phyloP scores from a whole-genome alignment of 1,140 invertebrate species.

The Lysiphlebus fabarum region DNA sequence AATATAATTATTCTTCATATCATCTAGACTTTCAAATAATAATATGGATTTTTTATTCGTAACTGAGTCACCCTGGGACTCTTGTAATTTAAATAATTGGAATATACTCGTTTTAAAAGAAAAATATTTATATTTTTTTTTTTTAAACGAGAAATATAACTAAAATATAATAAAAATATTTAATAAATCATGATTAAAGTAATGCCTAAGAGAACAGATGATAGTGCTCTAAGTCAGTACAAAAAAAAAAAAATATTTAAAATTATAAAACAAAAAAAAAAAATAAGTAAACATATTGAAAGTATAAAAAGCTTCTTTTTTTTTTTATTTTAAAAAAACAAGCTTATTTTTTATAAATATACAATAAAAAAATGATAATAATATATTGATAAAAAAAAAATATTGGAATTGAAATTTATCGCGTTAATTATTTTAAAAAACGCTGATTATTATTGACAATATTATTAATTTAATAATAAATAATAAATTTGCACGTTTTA shows the following conservation, averaged over 20 bases:
- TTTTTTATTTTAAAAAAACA: constrained; percentile 11
- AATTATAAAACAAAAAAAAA: constrained; percentile 23
- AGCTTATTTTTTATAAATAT: constrained; percentile 18
- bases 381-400: constrained; percentile 6
- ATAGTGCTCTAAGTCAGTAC: constrained; percentile 32
- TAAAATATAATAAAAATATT: not conserved
- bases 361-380: constrained; percentile 7
- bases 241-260: constrained; percentile 24
- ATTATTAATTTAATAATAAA: constrained; percentile 15
- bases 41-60: not conserved
- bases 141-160: too few species aligned
- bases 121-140: too few species aligned
- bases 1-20: constrained; percentile 5
- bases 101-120: too few species aligned
- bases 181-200: constrained; percentile 6
- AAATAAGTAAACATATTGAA: constrained; percentile 19
- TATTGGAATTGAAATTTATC: too few species aligned
- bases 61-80: constrained; percentile 10
- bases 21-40: not conserved
- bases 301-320: not conserved
- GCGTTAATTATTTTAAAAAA: not conserved
- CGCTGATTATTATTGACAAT: constrained; percentile 13
- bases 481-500: constrained; percentile 23
- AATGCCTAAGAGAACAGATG: constrained; percentile 39
- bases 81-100: constrained; percentile 1